Evolutionary conservation across 2,113 vertebrate species (phyloP), one percentile per base, ranked within the genome.

Genomic region (Hylia prasina): DNA sequence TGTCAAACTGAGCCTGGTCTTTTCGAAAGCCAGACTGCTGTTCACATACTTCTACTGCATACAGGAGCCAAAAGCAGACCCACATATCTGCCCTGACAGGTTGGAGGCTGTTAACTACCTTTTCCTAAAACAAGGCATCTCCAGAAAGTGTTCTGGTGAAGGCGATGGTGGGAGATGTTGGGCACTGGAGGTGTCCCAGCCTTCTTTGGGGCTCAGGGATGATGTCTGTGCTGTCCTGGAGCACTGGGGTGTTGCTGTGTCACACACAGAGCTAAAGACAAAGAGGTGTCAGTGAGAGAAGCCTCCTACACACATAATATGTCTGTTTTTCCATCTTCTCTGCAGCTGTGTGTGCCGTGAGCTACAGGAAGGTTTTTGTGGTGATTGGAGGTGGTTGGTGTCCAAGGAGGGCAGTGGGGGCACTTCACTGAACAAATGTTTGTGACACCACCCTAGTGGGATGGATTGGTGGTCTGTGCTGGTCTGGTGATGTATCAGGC

Each of bases 261-360:
- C 39, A 39, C 27, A 44, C 1, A 1, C 18, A 48, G 15, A 64
- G 40, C 24, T 50, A 33, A 20, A 23, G 61, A 90, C 3, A 30
- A 37, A 66, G n/a, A n/a, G 58, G 35, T 17, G 11, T 24, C 24
- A 42, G 39, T 27, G 35, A 50, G 13, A 50, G 7, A n/a, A n/a
- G 22, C 68, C 50, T 86, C 13, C 33, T 48, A 19, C 0, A 0
- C 24, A 17, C 4, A 4, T 39, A n/a, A 16, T 2, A 2, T 12
- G 15, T 6, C 39, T 42, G 5, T 16, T 87, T 54, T 54, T 75
- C 37, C 4, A 8, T 47, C 20, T 54, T 58, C 40, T 72, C 27
- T 53, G 18, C 23, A 44, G 24, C 27, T 65, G 14, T 31, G n/a
- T 48, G 3, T 40, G 39, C 42, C 0, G 1, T 57, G 39, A 70